Evolutionary conservation across 1,140 invertebrate genomes (phyloP), one percentile per base, ranked within the genome.

Genomic region (Lasioglossum albipes): DNA sequence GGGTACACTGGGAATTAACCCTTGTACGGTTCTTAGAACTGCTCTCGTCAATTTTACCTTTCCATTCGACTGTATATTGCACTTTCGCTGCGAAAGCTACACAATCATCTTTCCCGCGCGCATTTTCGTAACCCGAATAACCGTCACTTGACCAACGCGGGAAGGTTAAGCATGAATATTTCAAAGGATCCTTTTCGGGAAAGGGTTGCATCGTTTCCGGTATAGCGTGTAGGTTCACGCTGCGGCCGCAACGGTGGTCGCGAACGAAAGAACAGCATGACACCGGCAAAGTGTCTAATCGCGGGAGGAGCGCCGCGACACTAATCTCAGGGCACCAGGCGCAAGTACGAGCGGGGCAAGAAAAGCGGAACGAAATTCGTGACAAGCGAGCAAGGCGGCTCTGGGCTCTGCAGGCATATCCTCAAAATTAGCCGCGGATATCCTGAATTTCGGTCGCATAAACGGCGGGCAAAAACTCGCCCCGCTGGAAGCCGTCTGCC

Each of bases 361-460:
- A 71, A 73, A 20, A 20, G 36, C 7, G 12, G 5, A 79, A 57
- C 77, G n/a, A 72, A 74, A 74, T 79, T 73, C 45, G 36, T 31
- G 59, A 74, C 59, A 22, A 49, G 76, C 65, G 10, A 45, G 10
- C 57, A 57, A 77, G 27, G 49, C n/a, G 64, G 41, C 66, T 57
- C 61, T 80, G 61, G 71, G 61, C 73, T 57, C 22, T 52, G 36
- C 27, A 62, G 16, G 57, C 49, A 61, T 49, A 45, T 84, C 62
- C 64, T 75, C 68, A 74, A 86, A 76, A 84, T 82, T 86, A 84
- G 31, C 82, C 85, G 59, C 78, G 76, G 75, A 84, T 87, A 87
- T 83, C 78, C 69, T 42, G 79, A 54, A 87, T 86, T 81, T 70
- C 64, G 73, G 66, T 86, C 62, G 74, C 85, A 81, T 69, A 84